Percentiles rank a stretch among this genome's conserved stretches.
Evolutionary conservation across 1,140 invertebrate species (phyloP).

Genomic region (Diachasma alloeum): DNA sequence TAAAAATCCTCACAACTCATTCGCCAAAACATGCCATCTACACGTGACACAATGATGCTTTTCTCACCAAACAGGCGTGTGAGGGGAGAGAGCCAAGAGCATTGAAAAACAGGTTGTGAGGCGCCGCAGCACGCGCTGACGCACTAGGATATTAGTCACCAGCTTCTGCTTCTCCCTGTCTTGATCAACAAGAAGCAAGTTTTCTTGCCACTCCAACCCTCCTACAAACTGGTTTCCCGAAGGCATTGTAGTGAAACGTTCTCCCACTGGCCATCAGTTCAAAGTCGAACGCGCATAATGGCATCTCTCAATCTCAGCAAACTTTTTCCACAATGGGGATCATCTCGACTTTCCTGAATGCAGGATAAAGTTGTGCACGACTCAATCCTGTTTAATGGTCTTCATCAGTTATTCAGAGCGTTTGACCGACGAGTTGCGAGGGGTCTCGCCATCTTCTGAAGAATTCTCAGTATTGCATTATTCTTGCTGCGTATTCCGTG

Average conservation of each 20-base stretch:
- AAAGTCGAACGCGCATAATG: not conserved
- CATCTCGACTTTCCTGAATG: not conserved
- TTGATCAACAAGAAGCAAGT: not conserved
- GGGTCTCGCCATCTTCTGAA: too few relatives aligned
- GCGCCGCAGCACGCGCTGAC: slow-evolving; percentile 11
- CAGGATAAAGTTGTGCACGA: not conserved
- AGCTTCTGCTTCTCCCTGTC: not conserved
- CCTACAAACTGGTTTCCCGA: not conserved
- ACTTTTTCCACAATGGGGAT: not conserved
- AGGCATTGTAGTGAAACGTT: not conserved
- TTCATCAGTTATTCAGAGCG: not conserved
- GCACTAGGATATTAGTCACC: slow-evolving; percentile 18
- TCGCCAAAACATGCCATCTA: too few relatives aligned
- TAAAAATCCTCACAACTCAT: too few relatives aligned
- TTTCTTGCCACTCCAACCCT: not conserved
- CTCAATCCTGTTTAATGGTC: not conserved
- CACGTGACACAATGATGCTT: not conserved
- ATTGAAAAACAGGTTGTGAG: not conserved
- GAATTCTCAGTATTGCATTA: not conserved
- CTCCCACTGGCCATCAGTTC: not conserved
- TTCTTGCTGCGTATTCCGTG: not conserved
- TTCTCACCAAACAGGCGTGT: not conserved
- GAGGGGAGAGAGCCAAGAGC: not conserved
- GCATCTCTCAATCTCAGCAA: not conserved
- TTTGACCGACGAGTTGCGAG: not conserved